Evolutionary conservation across 2,888 invertebrate genomes (phyloP).

Genomic region (Ommatoiulus sabulosus): DNA sequence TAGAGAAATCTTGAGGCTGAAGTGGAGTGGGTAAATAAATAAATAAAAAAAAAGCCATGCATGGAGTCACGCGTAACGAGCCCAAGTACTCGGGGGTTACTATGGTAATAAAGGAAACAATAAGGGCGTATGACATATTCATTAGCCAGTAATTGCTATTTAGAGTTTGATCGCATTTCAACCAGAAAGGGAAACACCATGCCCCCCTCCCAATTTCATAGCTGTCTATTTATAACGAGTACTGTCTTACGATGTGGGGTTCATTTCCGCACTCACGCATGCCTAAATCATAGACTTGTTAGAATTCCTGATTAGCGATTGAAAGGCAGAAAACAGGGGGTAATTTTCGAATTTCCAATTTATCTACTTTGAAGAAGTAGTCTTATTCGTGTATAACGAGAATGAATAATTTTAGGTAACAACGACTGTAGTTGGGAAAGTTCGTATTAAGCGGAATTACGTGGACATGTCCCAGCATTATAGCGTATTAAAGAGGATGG

Average conservation of each 20-base stretch:
- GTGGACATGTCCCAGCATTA: too few species aligned
- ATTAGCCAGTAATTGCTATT: conserved; percentile 3
- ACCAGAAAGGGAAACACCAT: not conserved
- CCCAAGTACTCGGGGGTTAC: not conserved
- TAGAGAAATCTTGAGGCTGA: not conserved
- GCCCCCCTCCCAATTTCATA: not conserved
- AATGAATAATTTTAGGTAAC: too few species aligned
- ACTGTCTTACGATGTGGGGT: not conserved
- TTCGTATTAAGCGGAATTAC: too few species aligned
- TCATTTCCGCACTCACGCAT: conserved; percentile 40
- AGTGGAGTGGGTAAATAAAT: not conserved
- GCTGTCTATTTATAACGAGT: not conserved
- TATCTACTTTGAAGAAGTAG: not conserved
- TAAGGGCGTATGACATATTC: conserved; percentile 8
- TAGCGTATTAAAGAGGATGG: too few species aligned
- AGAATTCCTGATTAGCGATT: not conserved
- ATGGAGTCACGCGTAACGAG: not conserved
- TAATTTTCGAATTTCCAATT: not conserved
- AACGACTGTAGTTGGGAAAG: too few species aligned
- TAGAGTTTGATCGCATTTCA: not conserved
- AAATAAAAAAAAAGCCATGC: not conserved
- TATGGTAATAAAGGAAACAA: conserved; percentile 26
- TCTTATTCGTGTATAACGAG: not conserved
- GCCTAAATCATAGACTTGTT: not conserved
- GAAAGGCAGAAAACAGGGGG: conserved; percentile 1